These are phyloP conservation scores for Scaptodrosophila lebanonensis DNA, from an alignment of 1,140 invertebrate species.

Conservation along the genomic window DNA sequence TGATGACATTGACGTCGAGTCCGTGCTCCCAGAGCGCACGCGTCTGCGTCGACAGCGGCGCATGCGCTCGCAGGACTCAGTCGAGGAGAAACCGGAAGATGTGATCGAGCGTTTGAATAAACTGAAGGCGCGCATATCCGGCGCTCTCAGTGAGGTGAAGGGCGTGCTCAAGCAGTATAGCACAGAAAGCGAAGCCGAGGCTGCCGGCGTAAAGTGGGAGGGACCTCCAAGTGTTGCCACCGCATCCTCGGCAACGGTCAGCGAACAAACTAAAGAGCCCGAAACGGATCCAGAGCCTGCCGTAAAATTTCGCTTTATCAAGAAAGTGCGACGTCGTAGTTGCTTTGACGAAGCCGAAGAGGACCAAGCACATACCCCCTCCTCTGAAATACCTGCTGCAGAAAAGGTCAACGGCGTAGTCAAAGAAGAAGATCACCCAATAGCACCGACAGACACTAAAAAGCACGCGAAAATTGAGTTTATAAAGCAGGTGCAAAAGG, in stretches of 20 bases:
- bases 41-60: constrained; percentile 58
- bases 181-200: constrained; percentile 53
- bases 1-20: constrained; percentile 47
- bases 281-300: constrained; percentile 16
- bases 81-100: constrained; percentile 63
- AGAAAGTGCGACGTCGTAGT: constrained; percentile 57
- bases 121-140: constrained; percentile 64
- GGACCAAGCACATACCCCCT: too few relatives aligned
- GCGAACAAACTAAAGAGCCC: not conserved
- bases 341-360: constrained; percentile 64
- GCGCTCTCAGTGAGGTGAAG: constrained; percentile 64
- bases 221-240: not conserved
- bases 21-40: constrained; percentile 53
- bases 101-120: constrained; percentile 65
- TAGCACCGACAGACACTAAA: not conserved
- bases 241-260: not conserved
- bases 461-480: constrained; percentile 46
- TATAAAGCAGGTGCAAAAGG: constrained; percentile 51
- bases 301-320: constrained; percentile 65
- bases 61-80: constrained; percentile 60
- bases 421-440: not conserved
- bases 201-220: constrained; percentile 13
- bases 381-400: not conserved
- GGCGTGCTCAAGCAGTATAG: constrained; percentile 69
- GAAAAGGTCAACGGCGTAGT: not conserved